These are phyloP conservation scores for Loripinus fragilis DNA, from an alignment of 2,888 invertebrate genomes.

Conservation along the genomic window DNA sequence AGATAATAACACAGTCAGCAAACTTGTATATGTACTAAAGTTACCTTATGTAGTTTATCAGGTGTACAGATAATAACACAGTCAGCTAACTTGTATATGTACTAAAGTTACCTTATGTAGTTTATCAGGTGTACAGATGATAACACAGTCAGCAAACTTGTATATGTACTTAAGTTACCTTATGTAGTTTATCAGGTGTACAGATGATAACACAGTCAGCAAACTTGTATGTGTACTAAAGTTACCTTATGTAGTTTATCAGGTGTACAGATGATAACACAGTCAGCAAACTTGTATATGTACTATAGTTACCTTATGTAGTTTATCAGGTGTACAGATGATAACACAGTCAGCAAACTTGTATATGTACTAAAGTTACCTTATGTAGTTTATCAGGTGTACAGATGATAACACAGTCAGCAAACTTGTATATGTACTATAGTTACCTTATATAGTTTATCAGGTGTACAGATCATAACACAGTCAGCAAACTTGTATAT, in stretches of 20 bases:
- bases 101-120: conserved; percentile 78
- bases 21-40: too few relatives aligned
- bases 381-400: conserved; percentile 82
- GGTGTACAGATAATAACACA: conserved; percentile 82
- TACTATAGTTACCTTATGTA: conserved; percentile 79
- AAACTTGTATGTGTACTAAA: too few relatives aligned
- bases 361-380: too few relatives aligned
- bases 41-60: conserved; percentile 80
- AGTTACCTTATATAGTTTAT: conserved; percentile 78
- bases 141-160: conserved; percentile 83
- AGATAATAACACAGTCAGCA: conserved; percentile 82
- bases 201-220: conserved; percentile 83
- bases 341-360: conserved; percentile 83
- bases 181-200: conserved; percentile 81
- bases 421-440: too few relatives aligned
- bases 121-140: conserved; percentile 82
- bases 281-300: conserved; percentile 83
- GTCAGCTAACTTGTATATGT: too few relatives aligned
- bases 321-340: conserved; percentile 81
- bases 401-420: conserved; percentile 82
- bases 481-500: conserved; percentile 83
- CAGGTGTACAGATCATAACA: conserved; percentile 82
- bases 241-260: conserved; percentile 80
- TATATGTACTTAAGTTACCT: too few relatives aligned
- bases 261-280: conserved; percentile 82